Evolutionary conservation across 1,140 invertebrate species (phyloP).

Genomic region (Rhyacophila brunnea): DNA sequence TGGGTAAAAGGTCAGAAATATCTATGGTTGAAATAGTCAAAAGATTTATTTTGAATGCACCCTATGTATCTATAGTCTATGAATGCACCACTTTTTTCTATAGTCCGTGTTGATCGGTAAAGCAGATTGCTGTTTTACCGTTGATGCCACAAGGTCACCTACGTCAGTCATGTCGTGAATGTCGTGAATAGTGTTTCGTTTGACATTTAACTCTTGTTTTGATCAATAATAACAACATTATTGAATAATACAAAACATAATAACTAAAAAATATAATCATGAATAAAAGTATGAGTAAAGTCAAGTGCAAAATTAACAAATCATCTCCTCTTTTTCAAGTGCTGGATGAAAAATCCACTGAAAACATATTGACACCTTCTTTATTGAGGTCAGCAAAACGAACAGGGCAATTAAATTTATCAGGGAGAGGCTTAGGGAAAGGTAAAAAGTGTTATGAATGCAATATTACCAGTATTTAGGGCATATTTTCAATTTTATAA

Average conservation of each 20-base stretch:
- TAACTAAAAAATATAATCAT: background rate
- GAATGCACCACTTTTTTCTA: too few relatives aligned
- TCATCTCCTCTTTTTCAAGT: slow-evolving; percentile 63
- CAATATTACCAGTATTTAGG: background rate
- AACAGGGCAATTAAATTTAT: slow-evolving; percentile 77
- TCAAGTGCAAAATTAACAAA: slow-evolving; percentile 4
- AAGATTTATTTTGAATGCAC: too few relatives aligned
- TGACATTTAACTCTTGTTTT: slow-evolving; percentile 14
- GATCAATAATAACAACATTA: background rate
- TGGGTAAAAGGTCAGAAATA: too few relatives aligned
- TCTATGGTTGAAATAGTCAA: too few relatives aligned
- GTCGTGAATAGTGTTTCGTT: slow-evolving; percentile 3
- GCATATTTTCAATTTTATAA: background rate
- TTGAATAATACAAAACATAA: background rate
- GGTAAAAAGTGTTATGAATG: slow-evolving; percentile 55
- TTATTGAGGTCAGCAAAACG: slow-evolving; percentile 75
- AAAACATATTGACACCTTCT: slow-evolving; percentile 63
- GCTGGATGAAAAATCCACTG: slow-evolving; percentile 65
- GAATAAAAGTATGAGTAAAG: slow-evolving; percentile 6
- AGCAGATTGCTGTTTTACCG: slow-evolving; percentile 16
- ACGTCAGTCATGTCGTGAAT: slow-evolving; percentile 14
- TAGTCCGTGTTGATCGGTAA: too few relatives aligned
- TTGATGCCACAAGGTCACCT: slow-evolving; percentile 10
- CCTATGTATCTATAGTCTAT: too few relatives aligned
- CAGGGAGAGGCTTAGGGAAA: slow-evolving; percentile 67